phyloP scores from a whole-genome alignment of 2,113 vertebrate species.

The Zootoca vivipara region DNA sequence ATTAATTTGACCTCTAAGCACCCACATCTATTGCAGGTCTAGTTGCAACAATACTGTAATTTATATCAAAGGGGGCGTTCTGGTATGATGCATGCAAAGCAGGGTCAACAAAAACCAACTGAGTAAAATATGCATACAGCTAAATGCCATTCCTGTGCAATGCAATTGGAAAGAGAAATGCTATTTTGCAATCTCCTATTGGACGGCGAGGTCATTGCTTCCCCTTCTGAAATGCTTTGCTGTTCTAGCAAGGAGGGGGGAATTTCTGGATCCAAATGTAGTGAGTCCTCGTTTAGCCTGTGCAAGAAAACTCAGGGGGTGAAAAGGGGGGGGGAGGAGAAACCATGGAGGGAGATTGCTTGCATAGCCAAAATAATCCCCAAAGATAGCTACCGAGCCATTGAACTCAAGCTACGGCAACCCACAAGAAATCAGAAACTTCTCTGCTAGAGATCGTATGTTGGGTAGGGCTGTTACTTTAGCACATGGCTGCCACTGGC shows the following conservation, averaged over 20 bases:
- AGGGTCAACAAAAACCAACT: neutral
- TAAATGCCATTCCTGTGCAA: neutral
- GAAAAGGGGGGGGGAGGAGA: neutral
- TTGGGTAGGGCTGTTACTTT: neutral
- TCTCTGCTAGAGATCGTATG: neutral
- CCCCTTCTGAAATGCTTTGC: slow-evolving; percentile 28
- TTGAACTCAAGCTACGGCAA: neutral
- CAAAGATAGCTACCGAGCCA: neutral
- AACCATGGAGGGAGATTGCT: neutral
- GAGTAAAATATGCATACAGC: neutral
- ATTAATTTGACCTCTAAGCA: neutral
- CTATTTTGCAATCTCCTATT: neutral
- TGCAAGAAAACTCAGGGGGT: neutral
- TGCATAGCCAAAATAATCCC: neutral
- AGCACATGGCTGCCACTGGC: neutral
- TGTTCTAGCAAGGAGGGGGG: neutral
- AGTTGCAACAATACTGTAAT: neutral
- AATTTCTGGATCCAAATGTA: neutral
- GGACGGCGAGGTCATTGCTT: neutral
- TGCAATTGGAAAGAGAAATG: neutral
- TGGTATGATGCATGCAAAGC: neutral
- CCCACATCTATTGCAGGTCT: neutral
- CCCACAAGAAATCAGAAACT: neutral
- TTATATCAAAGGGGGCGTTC: neutral
- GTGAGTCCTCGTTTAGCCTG: neutral